A percentile compares a stretch with the other conserved stretches of the same genome.
Conservation (phyloP, 2,888 invertebrate genomes). For the Tromatobia lineatoria region DNA sequence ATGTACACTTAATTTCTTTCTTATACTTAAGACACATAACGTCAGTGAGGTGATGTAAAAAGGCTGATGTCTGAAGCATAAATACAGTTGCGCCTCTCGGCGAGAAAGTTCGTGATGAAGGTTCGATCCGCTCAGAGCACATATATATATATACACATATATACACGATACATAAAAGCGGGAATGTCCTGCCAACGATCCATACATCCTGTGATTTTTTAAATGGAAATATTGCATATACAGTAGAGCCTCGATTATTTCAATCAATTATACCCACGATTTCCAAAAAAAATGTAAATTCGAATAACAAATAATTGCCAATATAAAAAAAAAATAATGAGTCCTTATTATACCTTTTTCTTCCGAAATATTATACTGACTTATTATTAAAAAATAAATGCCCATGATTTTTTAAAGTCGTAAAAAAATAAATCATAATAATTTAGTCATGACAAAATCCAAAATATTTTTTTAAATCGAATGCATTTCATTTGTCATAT, state of each 20-base stretch:
- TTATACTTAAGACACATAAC: no score
- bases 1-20: no score
- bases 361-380: no score
- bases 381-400: no score
- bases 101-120: constrained; percentile 32
- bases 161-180: constrained; percentile 6
- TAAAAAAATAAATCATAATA: not conserved
- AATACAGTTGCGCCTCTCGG: not conserved
- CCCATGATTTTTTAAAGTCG: not conserved
- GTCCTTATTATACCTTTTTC: no score
- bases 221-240: not conserved
- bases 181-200: constrained; percentile 41
- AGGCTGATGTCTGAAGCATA: not conserved
- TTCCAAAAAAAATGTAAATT: not conserved
- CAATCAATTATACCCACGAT: not conserved
- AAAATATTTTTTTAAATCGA: no score
- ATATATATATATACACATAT: not conserved
- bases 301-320: not conserved
- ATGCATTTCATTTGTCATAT: no score
- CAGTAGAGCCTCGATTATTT: constrained; percentile 4
- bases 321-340: no score
- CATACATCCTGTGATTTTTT: constrained; percentile 42
- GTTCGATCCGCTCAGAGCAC: not conserved
- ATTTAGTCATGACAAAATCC: not conserved
- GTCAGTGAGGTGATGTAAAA: no score